Evolutionary conservation across 2,888 invertebrate genomes (phyloP), one percentile per base, ranked within the genome.

Genomic region (Rotaria socialis): DNA sequence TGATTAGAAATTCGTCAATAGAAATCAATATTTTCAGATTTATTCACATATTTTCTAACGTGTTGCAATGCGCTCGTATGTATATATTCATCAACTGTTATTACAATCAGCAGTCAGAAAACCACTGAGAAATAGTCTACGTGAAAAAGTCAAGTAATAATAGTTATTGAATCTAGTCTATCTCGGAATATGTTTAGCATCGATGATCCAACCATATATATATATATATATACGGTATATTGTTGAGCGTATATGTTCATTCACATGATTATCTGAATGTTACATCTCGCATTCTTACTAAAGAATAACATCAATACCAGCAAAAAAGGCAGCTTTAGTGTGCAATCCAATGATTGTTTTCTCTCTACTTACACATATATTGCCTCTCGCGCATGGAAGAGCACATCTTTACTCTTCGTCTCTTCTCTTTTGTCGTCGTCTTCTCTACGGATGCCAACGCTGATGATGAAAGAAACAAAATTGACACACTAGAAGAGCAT

Each of bases 381-480:
- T 67, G 67, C 35, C 67, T 67, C 67, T 35, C 67, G 2, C 67
- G 67, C 67, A 67, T 41, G 67, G 19, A 35, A 67, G 35, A 35
- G 67, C 67, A 24, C 67, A 67, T 67, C 67, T 67, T 67, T 41
- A 14, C 27, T 67, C 67, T 67, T 67, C 35, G 11, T 67, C 67
- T 16, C 67, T 16, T 67, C 67, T 67, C 35, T 16, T 67, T 67
- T 35, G 52, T 52, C 52, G 14, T 52, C 67, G 35, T 67, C 67
- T 67, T 35, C 19, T 67, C 35, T 35, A 67, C 67, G 67, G 35
- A 67, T 67, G 67, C 67, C 67, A 67, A 35, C n/a, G 67, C 35
- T 67, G 67, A 67, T 67, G 67, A 67, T 67, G 67, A 67, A 67
- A 67, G 67, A 67, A 67, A 67, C 35, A 67, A 67, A 35, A 67